Evolutionary conservation across 2,797 vertebrate species (phyloP), one percentile per base, ranked within the genome.

Genomic region (Tolypeutes matacus): DNA sequence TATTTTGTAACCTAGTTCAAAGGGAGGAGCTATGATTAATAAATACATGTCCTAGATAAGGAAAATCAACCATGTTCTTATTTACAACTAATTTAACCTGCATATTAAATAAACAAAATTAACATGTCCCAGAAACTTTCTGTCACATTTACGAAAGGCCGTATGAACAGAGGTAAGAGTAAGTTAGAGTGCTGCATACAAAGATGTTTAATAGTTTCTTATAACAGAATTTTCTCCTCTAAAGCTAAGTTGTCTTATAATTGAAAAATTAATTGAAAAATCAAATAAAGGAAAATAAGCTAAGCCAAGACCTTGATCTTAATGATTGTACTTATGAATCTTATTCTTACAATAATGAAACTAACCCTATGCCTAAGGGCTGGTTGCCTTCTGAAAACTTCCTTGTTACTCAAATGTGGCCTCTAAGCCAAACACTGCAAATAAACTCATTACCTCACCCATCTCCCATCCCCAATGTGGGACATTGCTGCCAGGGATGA

Each of bases 81-180:
- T 89, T 93, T 94, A 89, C 39, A 94, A n/a, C 14, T 96, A 92
- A 93, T 62, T 89, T 77, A 90, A 97, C 96, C 72, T 96, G 75
- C 94, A 97, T 97, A 86, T 76, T 91, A 85, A 96, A 96, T 96
- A 96, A 97, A 97, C 97, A 97, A 96, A 92, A 97, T 97, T 97
- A 96, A 72, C 96, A 82, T 96, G 97, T 93, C 95, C 95, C 72
- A 96, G 97, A 97, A 97, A 96, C 85, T 93, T 85, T 53, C 73
- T 67, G 87, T 58, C 82, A 93, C 77, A 94, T 95, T 89, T 84
- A 70, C 95, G 67, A 96, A 83, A 13, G 27, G 81, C 69, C 70
- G 42, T n/a, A 8, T 85, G 77, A 36, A 86, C 70, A 93, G 56
- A 90, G 46, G 60, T 95, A 95, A 94, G 82, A 92, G n/a, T 77